Evolutionary conservation across 92 coral and sea anemone genomes (phyloP), one percentile per base, ranked within the genome.

Genomic region (Zoanthus sansibaricus): DNA sequence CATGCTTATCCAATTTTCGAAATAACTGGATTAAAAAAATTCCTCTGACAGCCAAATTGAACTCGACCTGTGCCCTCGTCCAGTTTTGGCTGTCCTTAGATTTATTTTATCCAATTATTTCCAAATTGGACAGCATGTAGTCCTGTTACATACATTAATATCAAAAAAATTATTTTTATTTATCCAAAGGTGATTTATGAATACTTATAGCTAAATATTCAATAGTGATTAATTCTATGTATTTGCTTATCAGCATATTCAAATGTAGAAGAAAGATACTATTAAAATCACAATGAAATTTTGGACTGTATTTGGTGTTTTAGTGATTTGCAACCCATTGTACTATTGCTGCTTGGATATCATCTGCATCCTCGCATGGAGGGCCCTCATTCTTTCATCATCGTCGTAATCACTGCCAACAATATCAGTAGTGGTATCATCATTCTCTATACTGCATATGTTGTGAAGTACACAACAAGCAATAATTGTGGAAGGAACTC

Each of bases 301-400:
- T 56, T 61, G 25, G 30, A 61, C 68, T 61, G 68, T 11, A 11
- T 61, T 61, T 61, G 30, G 68, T 16, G 68, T 61, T 61, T 61
- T 61, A 86, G 70, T 76, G 68, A 86, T 67, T 76, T 86, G 84
- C 84, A 76, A 86, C 84, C 46, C 71, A 86, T 86, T 77, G 77
- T 66, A 86, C 89, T 66, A 86, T 75, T 72, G 89, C 89, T 77
- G 69, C 76, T 77, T 30, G 89, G 76, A 86, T 83, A 75, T 75
- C 89, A 76, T 66, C 84, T 66, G 76, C 84, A 86, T 75, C 89
- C 25, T 25, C 25, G 25, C 25, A 25, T 25, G 25, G 25, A 25
- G 25, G 25, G 25, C 25, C 25, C 25, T 25, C 25, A 54, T 86
- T 70, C 68, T 61, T 61, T 61, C 68, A 17, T 61, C 68, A 17